Evolutionary conservation across 2,113 vertebrate species (phyloP).

Genomic region (Marmota flaviventris): DNA sequence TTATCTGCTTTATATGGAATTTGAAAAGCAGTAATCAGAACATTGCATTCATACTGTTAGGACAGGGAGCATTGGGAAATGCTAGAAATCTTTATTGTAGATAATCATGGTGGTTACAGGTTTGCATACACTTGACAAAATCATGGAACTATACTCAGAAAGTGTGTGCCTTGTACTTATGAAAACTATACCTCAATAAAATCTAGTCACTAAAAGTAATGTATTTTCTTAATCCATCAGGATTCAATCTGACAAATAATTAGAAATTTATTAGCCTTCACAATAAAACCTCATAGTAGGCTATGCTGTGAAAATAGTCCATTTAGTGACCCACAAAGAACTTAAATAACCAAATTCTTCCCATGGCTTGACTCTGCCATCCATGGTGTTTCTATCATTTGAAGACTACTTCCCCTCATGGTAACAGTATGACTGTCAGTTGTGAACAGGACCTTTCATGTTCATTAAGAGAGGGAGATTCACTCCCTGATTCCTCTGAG

Average conservation of each 20-base stretch:
- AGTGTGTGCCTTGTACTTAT: not conserved
- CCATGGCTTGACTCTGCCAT: too few species aligned
- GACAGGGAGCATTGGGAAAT: not conserved
- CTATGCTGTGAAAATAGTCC: not conserved
- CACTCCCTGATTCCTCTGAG: not conserved
- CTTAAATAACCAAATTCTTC: not conserved
- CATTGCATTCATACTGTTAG: fast-evolving
- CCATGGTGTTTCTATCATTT: not conserved
- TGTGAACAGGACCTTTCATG: not conserved
- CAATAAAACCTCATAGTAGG: not conserved
- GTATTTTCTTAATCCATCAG: not conserved
- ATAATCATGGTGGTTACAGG: not conserved
- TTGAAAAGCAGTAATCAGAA: not conserved
- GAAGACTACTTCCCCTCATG: not conserved
- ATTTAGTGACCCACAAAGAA: not conserved
- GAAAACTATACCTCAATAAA: not conserved
- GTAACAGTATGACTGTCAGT: not conserved
- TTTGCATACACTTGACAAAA: not conserved
- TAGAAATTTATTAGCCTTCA: not conserved
- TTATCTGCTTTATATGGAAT: not conserved
- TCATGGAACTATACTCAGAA: not conserved
- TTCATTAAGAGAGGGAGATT: not conserved
- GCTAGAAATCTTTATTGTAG: not conserved
- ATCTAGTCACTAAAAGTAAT: not conserved
- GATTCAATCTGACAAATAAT: not conserved